Evolutionary conservation across 2,113 vertebrate genomes (phyloP).

Genomic region (Alethe diademata): DNA sequence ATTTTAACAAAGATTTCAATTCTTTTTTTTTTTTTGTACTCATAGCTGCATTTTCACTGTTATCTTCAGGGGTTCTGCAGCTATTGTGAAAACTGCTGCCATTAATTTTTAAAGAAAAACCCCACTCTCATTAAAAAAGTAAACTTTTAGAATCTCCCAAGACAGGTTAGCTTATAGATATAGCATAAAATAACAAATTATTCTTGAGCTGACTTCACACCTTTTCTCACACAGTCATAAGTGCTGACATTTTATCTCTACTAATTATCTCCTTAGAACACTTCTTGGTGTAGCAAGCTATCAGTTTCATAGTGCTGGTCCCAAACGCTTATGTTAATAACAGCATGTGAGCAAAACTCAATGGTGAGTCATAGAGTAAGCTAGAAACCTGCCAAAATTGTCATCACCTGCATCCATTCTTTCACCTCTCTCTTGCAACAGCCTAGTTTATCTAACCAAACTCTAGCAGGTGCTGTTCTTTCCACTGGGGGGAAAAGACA

Average conservation of each 20-base stretch:
- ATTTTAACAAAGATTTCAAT: not conserved
- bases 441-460: not conserved
- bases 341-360: not conserved
- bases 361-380: not conserved
- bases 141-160: not conserved
- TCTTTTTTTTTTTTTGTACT: not conserved
- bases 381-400: not conserved
- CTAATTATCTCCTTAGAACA: slow-evolving; percentile 12
- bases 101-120: slow-evolving; percentile 27
- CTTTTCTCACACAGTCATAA: not conserved
- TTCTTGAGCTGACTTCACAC: not conserved
- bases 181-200: not conserved
- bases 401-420: not conserved
- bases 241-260: not conserved
- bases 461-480: not conserved
- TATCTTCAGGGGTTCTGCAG: slow-evolving; percentile 2
- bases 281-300: not conserved
- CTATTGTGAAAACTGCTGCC: not conserved
- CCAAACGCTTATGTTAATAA: not conserved
- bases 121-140: not conserved
- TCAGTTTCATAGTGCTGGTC: not conserved
- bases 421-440: not conserved
- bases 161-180: not conserved
- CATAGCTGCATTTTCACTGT: not conserved
- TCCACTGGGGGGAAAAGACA: not conserved